Conservation (phyloP, 2,888 invertebrate species). For the Callosobruchus maculatus region DNA sequence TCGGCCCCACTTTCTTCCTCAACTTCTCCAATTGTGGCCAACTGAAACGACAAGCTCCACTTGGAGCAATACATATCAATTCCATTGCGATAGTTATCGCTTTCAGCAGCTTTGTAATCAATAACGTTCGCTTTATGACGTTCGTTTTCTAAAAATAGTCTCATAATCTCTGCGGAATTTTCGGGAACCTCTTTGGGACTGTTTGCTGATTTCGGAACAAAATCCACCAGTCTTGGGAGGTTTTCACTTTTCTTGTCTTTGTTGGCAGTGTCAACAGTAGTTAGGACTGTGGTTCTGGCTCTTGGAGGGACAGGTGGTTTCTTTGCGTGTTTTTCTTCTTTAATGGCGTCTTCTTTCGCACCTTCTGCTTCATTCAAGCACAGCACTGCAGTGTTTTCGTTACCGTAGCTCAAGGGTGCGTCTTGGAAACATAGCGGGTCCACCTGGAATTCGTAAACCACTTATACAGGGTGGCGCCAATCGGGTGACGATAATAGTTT, state of each 20-base stretch:
- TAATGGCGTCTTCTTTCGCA: slow-evolving; percentile 20
- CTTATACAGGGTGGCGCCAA: too few relatives aligned
- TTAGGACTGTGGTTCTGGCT: slow-evolving; percentile 29
- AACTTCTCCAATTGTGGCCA: slow-evolving; percentile 69
- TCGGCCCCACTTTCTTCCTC: slow-evolving; percentile 53
- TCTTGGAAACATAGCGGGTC: slow-evolving; percentile 49
- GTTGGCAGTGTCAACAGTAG: slow-evolving; percentile 20
- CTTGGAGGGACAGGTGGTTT: slow-evolving; percentile 41
- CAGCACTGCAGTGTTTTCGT: slow-evolving; percentile 40
- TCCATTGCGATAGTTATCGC: slow-evolving; percentile 32
- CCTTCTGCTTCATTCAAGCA: slow-evolving; percentile 27
- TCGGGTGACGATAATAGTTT: too few relatives aligned
- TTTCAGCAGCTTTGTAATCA: slow-evolving; percentile 24
- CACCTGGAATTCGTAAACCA: slow-evolving; percentile 17
- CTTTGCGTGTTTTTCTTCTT: slow-evolving; percentile 19
- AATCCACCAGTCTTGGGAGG: slow-evolving; percentile 67
- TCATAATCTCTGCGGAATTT: slow-evolving; percentile 47
- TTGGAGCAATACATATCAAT: slow-evolving; percentile 43
- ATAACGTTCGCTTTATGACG: slow-evolving; percentile 29
- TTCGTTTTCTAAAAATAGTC: slow-evolving; percentile 42
- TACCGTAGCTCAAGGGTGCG: slow-evolving; percentile 45
- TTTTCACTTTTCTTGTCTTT: slow-evolving; percentile 32
- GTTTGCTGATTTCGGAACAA: slow-evolving; percentile 61
- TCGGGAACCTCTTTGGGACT: slow-evolving; percentile 34
- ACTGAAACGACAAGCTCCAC: slow-evolving; percentile 59